phyloP scores from a whole-genome alignment of 2,888 invertebrate genomes.

The Anthrax anthrax region DNA sequence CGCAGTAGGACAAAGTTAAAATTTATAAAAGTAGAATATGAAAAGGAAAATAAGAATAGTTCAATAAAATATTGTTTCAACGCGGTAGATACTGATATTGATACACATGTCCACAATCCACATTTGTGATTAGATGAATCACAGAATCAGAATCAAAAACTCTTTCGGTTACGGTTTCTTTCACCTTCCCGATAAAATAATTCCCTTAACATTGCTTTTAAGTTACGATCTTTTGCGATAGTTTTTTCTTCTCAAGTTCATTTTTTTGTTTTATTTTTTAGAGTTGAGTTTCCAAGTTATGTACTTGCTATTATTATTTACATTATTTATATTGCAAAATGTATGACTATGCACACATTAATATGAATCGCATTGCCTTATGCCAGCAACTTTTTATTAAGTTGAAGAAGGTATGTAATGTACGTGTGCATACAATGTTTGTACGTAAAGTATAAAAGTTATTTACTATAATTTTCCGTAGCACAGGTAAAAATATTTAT shows the following conservation, averaged over 20 bases:
- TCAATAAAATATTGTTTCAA: background rate
- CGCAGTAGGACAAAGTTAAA: slow-evolving; percentile 1
- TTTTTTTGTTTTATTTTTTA: too few species aligned
- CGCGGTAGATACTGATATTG: background rate
- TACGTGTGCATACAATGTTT: background rate
- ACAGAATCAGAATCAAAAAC: background rate
- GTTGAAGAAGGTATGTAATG: too few species aligned
- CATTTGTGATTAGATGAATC: background rate
- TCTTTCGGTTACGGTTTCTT: background rate
- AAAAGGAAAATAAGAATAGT: background rate
- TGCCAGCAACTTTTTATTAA: too few species aligned
- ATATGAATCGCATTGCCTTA: too few species aligned
- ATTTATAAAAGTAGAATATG: too few species aligned
- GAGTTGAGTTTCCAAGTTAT: too few species aligned
- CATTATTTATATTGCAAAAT: slow-evolving; percentile 1
- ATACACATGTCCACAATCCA: background rate
- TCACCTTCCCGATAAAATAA: background rate
- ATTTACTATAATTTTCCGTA: background rate
- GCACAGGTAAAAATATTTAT: slow-evolving; percentile 7
- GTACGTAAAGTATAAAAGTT: background rate
- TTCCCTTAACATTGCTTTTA: background rate
- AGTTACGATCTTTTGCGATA: too few species aligned
- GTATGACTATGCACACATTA: slow-evolving; percentile 1
- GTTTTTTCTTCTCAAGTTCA: too few species aligned
- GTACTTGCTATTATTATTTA: slow-evolving; percentile 5